Evolutionary conservation across 1,140 invertebrate species (phyloP).

Genomic region (Drosophila azteca): DNA sequence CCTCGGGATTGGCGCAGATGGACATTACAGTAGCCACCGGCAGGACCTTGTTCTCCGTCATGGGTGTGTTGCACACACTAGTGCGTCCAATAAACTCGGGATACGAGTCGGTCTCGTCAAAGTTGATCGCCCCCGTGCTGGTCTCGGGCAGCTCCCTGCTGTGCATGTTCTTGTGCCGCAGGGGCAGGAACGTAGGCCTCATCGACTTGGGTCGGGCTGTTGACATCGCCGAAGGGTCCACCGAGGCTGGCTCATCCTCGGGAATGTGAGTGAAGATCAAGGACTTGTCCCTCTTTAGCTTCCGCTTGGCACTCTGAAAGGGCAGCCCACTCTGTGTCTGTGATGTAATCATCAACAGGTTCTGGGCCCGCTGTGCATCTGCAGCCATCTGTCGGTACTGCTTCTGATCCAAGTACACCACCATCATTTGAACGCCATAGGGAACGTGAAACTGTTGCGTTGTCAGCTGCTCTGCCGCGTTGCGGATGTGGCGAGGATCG

Average conservation of each 20-base stretch:
- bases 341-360: conserved; percentile 62
- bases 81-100: conserved; percentile 87
- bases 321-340: conserved; percentile 57
- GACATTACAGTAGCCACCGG: conserved; percentile 88
- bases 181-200: conserved; percentile 85
- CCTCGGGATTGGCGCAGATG: conserved; percentile 86
- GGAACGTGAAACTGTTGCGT: conserved; percentile 88
- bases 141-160: conserved; percentile 85
- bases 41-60: conserved; percentile 89
- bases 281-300: conserved; percentile 90
- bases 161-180: conserved; percentile 85
- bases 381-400: conserved; percentile 85
- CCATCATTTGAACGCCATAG: conserved; percentile 90
- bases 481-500: conserved; percentile 92
- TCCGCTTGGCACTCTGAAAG: conserved; percentile 81
- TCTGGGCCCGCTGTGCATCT: conserved; percentile 75
- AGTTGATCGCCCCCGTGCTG: conserved; percentile 81
- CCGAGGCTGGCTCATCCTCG: conserved; percentile 86
- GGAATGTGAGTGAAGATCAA: conserved; percentile 90
- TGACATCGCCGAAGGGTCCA: conserved; percentile 27
- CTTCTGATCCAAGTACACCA: conserved; percentile 88
- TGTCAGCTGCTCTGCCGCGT: conserved; percentile 88
- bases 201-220: conserved; percentile 65
- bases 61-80: conserved; percentile 89
- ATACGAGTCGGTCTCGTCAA: conserved; percentile 82